phyloP scores from a whole-genome alignment of 2,797 vertebrate species.

The Atherinosoma microstoma region DNA sequence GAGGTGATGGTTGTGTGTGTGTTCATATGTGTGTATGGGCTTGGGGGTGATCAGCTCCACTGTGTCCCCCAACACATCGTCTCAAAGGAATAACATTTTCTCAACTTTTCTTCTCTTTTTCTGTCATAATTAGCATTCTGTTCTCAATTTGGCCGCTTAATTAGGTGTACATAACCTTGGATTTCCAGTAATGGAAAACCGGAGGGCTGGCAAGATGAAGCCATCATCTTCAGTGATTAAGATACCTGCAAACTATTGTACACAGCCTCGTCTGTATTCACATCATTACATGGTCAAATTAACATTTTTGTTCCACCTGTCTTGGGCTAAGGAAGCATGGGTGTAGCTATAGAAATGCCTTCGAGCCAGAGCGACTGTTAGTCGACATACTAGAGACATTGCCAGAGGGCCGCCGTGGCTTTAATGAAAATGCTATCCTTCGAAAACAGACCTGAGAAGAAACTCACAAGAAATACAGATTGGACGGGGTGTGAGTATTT shows the following conservation, averaged over 20 bases:
- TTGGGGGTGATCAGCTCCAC: constrained; percentile 71
- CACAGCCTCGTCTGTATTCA: constrained; percentile 81
- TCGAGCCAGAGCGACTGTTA: constrained; percentile 59
- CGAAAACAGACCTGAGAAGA: constrained; percentile 62
- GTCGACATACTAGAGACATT: constrained; percentile 47
- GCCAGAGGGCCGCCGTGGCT: constrained; percentile 52
- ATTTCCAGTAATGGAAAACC: constrained; percentile 89
- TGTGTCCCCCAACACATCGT: constrained; percentile 80
- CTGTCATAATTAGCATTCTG: constrained; percentile 89
- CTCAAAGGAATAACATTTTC: constrained; percentile 86
- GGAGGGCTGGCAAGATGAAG: constrained; percentile 86
- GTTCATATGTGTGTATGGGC: constrained; percentile 37
- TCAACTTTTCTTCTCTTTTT: constrained; percentile 84
- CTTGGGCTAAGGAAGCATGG: constrained; percentile 68
- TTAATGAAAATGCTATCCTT: constrained; percentile 73
- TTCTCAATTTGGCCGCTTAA: constrained; percentile 89
- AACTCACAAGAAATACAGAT: constrained; percentile 68
- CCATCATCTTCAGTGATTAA: constrained; percentile 86
- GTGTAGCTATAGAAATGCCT: constrained; percentile 71
- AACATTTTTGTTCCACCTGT: constrained; percentile 83
- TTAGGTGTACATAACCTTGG: constrained; percentile 91
- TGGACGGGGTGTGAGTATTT: constrained; percentile 27
- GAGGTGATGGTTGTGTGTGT: constrained; percentile 11
- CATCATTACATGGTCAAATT: constrained; percentile 84
- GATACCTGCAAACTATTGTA: constrained; percentile 84